These are phyloP conservation scores for Dryocosmus kuriphilus DNA, from an alignment of 2,888 invertebrate genomes.

Conservation along the genomic window DNA sequence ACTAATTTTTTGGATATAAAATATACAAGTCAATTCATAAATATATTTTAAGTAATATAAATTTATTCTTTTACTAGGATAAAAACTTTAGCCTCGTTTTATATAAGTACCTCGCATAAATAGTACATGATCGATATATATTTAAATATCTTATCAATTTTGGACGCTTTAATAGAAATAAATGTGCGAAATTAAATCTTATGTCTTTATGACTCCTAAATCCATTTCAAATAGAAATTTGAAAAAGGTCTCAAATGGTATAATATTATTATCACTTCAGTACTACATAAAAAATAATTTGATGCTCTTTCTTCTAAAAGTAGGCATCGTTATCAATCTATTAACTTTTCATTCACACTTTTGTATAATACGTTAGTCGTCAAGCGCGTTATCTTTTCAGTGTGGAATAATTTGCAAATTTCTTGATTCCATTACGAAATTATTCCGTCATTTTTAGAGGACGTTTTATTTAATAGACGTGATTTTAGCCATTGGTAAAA, in stretches of 20 bases:
- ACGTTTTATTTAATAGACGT: slow-evolving; percentile 75
- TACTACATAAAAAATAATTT: neutral
- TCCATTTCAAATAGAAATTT: neutral
- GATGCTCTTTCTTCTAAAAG: neutral
- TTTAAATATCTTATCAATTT: too few species aligned
- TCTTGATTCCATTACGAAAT: neutral
- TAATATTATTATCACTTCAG: neutral
- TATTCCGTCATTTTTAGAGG: slow-evolving; percentile 59
- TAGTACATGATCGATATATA: too few species aligned
- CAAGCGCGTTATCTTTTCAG: slow-evolving; percentile 13
- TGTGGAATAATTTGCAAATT: neutral
- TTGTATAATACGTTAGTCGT: neutral
- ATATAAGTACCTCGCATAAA: too few species aligned
- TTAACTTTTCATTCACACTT: neutral
- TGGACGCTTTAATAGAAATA: too few species aligned
- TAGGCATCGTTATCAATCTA: neutral
- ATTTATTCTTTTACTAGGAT: too few species aligned
- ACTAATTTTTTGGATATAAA: too few species aligned
- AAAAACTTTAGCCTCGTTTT: too few species aligned
- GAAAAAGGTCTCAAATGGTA: neutral
- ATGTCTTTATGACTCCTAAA: neutral
- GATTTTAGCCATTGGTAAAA: slow-evolving; percentile 81
- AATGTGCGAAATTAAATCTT: neutral
- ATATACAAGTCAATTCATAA: too few species aligned
- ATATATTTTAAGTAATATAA: too few species aligned